Percentiles rank a stretch among this genome's conserved stretches.
These are phyloP conservation scores for Eidolon dupreanum DNA, from an alignment of 2,797 vertebrate species.

Conservation along the genomic window DNA sequence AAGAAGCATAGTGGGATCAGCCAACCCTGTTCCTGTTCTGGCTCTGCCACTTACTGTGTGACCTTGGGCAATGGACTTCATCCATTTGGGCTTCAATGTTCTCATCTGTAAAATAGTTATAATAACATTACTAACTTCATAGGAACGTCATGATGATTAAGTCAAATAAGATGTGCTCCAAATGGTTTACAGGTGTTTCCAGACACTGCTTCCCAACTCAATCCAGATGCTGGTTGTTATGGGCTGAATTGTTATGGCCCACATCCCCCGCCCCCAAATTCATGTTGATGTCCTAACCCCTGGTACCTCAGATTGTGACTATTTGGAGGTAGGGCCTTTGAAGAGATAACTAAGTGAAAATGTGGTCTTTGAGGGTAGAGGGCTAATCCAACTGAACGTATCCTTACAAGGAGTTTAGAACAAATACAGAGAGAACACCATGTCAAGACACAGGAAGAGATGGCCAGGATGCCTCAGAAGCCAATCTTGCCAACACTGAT, in stretches of 20 bases:
- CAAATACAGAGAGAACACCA: not conserved
- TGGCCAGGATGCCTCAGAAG: not conserved
- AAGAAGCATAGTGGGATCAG: not conserved
- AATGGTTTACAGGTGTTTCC: not conserved
- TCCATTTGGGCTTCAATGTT: constrained; percentile 12
- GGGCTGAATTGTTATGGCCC: not conserved
- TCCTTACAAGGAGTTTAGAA: not conserved
- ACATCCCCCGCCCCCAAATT: not conserved
- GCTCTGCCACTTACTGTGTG: not conserved
- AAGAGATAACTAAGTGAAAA: not conserved
- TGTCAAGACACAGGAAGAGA: not conserved
- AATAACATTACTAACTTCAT: not conserved
- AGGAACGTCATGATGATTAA: constrained; percentile 12
- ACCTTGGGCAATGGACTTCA: not conserved
- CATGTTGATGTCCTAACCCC: not conserved
- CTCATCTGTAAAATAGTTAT: constrained; percentile 43
- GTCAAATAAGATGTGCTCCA: not conserved
- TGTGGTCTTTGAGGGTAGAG: not conserved
- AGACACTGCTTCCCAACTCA: not conserved
- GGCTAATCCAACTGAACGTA: not conserved
- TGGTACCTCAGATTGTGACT: not conserved
- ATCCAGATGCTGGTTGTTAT: not conserved
- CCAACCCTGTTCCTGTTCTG: not conserved
- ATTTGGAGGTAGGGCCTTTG: not conserved
- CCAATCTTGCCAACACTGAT: not conserved